A percentile compares a stretch with the other conserved stretches of the same genome.
These are phyloP conservation scores for Thymelicus sylvestris DNA, from an alignment of 2,888 invertebrate genomes.

Conservation along the genomic window DNA sequence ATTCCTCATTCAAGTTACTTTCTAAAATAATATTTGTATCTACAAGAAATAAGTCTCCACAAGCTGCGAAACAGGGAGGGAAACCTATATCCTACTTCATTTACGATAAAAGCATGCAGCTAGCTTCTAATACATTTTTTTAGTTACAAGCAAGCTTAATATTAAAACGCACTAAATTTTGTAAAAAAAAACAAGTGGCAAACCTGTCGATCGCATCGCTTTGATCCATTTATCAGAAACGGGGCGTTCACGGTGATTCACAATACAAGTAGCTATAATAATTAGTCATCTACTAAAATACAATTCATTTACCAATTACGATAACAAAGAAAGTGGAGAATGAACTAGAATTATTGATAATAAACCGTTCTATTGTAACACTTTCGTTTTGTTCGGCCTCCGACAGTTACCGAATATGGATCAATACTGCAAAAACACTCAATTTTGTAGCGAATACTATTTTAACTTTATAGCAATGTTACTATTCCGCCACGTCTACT, in stretches of 20 bases:
- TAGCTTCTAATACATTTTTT: neutral
- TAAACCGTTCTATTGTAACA: neutral
- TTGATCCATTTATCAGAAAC: conserved; percentile 1
- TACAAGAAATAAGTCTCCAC: no score
- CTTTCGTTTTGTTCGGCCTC: conserved; percentile 2
- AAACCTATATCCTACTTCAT: neutral
- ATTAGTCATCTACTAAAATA: neutral
- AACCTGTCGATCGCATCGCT: neutral
- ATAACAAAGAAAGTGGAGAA: conserved; percentile 10
- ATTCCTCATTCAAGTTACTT: no score
- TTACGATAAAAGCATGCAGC: neutral
- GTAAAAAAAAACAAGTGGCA: neutral
- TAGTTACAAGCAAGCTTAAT: no score
- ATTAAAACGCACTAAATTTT: no score
- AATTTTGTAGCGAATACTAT: neutral
- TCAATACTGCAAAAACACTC: conserved; percentile 16
- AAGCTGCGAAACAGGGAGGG: no score
- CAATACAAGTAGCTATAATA: neutral
- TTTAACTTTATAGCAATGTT: neutral
- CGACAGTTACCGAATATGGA: conserved; percentile 15
- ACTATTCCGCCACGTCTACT: neutral
- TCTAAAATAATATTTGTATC: no score
- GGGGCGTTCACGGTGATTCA: conserved; percentile 8
- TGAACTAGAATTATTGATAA: neutral
- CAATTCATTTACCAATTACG: conserved; percentile 10